Evolutionary conservation across 2,888 invertebrate species (phyloP).

Genomic region (Zygothrica quintamaculata): DNA sequence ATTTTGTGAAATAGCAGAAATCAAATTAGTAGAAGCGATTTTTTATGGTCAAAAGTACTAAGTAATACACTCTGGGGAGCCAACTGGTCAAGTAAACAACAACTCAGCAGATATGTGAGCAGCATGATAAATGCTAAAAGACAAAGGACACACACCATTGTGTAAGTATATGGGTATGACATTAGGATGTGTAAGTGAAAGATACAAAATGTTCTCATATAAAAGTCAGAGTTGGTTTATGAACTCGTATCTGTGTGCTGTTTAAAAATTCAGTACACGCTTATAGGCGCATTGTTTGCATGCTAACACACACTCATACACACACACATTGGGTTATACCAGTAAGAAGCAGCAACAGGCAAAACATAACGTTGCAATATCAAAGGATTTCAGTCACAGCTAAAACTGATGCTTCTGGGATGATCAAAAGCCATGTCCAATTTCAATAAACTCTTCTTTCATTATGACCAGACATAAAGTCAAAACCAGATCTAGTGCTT

Average conservation of each 20-base stretch:
- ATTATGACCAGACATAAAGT: conserved; percentile 41
- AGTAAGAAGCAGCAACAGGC: neutral
- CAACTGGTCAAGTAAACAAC: conserved; percentile 53
- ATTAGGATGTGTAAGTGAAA: conserved; percentile 54
- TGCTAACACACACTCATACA: conserved; percentile 34
- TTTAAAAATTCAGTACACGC: conserved; percentile 71
- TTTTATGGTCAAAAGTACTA: conserved; percentile 50
- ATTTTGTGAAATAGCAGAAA: conserved; percentile 41
- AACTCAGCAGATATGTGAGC: conserved; percentile 68
- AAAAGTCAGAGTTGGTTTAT: conserved; percentile 66
- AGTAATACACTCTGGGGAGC: conserved; percentile 22
- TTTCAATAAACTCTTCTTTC: conserved; percentile 76
- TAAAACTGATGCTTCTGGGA: conserved; percentile 46
- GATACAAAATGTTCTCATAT: conserved; percentile 51
- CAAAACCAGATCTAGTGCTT: neutral
- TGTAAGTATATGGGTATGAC: conserved; percentile 24
- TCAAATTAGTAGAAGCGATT: conserved; percentile 74
- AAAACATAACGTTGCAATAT: conserved; percentile 25
- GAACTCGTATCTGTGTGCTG: conserved; percentile 50
- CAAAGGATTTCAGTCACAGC: conserved; percentile 51
- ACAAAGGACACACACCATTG: neutral
- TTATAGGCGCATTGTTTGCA: conserved; percentile 74
- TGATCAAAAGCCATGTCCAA: conserved; percentile 47
- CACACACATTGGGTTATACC: conserved; percentile 3
- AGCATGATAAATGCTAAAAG: conserved; percentile 29